Evolutionary conservation across 2,113 vertebrate species (phyloP).

Genomic region (Xiphophorus couchianus): DNA sequence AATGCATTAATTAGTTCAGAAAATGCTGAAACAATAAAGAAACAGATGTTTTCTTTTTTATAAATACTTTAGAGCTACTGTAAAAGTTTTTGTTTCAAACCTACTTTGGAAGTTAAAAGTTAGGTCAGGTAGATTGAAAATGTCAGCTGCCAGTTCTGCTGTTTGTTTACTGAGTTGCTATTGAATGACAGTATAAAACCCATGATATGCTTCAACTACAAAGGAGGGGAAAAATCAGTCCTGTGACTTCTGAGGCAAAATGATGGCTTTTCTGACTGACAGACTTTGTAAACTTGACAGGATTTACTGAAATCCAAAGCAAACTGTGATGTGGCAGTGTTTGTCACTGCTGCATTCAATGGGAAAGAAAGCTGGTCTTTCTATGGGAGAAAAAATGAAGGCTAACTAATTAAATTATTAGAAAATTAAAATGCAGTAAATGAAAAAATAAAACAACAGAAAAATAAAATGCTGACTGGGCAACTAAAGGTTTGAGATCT

Average conservation of each 20-base stretch:
- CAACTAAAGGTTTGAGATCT: neutral
- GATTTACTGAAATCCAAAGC: slow-evolving; percentile 8
- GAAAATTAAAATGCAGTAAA: neutral
- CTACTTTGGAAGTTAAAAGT: neutral
- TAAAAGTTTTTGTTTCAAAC: neutral
- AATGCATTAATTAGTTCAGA: too few relatives aligned
- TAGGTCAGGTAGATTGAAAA: slow-evolving; percentile 17
- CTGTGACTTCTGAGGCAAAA: slow-evolving; percentile 13
- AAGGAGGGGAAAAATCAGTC: neutral
- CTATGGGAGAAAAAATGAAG: neutral
- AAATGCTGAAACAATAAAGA: too few relatives aligned
- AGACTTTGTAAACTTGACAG: slow-evolving; percentile 22
- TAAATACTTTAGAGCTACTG: neutral
- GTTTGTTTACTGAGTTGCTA: slow-evolving; percentile 14
- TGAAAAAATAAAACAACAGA: neutral
- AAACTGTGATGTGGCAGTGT: slow-evolving; percentile 14
- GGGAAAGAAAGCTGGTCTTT: neutral
- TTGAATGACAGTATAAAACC: slow-evolving; percentile 7
- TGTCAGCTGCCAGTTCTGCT: slow-evolving; percentile 11
- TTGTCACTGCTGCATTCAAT: neutral
- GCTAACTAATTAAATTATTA: neutral
- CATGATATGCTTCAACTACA: neutral
- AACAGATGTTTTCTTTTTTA: neutral
- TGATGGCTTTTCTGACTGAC: slow-evolving; percentile 8
- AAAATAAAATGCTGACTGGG: neutral